A percentile compares a stretch with the other conserved stretches of the same genome.
Conservation (phyloP, 2,113 vertebrate genomes). For the Plecotus auritus region DNA sequence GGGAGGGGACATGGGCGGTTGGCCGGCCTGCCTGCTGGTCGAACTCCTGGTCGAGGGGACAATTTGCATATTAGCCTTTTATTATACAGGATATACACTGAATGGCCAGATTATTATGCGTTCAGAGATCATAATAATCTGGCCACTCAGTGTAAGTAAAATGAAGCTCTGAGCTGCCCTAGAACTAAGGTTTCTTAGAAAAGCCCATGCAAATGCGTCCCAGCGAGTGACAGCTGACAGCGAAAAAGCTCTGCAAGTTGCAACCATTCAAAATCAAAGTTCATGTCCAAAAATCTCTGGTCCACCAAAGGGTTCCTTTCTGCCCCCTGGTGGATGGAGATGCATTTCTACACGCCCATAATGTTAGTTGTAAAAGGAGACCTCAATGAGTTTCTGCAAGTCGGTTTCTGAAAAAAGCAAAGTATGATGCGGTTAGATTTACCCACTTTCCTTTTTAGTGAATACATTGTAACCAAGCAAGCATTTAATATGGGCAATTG, state of each 20-base stretch:
- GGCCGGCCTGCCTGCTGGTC: too few species aligned
- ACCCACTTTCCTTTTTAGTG: not conserved
- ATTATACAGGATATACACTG: too few species aligned
- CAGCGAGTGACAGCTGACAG: not conserved
- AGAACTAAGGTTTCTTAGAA: not conserved
- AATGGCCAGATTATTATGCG: too few species aligned
- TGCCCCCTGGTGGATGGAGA: conserved; percentile 65
- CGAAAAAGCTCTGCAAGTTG: not conserved
- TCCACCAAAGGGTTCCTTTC: conserved; percentile 32
- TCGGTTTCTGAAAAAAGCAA: not conserved
- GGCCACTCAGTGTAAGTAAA: not conserved
- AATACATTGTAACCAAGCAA: not conserved
- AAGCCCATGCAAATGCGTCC: not conserved
- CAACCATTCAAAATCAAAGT: not conserved
- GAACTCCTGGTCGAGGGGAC: too few species aligned
- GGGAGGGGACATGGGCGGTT: too few species aligned
- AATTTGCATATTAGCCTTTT: too few species aligned
- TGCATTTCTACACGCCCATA: not conserved
- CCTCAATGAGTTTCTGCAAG: not conserved
- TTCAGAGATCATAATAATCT: too few species aligned
- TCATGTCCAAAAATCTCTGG: not conserved
- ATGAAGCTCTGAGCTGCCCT: not conserved
- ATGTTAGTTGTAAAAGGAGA: not conserved
- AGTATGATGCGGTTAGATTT: not conserved
- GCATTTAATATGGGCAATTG: not conserved